These are phyloP conservation scores for Crax fasciolata DNA, from an alignment of 2,797 vertebrate species.

Conservation along the genomic window DNA sequence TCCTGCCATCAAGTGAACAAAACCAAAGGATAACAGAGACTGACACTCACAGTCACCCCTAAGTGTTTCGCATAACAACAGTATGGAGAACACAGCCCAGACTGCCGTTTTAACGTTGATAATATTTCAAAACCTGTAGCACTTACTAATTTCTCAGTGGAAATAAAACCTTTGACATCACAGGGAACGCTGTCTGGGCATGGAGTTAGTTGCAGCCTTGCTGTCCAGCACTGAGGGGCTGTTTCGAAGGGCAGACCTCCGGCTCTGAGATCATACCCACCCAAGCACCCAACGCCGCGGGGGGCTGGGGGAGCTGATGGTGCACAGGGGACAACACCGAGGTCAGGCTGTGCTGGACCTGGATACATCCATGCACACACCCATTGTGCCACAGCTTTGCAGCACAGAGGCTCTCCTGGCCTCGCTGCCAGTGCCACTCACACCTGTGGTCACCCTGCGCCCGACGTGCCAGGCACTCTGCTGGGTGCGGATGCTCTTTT, in stretches of 20 bases:
- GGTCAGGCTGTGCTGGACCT: rapidly evolving
- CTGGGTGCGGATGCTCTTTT: rapidly evolving
- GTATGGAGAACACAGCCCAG: constrained; percentile 59
- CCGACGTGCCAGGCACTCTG: neutral
- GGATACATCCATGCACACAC: neutral
- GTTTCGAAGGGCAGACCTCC: neutral
- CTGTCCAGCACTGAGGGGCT: neutral
- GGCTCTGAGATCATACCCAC: neutral
- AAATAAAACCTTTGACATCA: constrained; percentile 61
- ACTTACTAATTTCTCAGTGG: constrained; percentile 37
- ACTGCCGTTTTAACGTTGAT: constrained; percentile 64
- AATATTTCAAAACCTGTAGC: constrained; percentile 56
- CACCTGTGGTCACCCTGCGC: neutral
- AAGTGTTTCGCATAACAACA: constrained; percentile 58
- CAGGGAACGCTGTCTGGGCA: constrained; percentile 46
- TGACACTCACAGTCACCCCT: constrained; percentile 45
- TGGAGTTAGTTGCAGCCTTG: neutral
- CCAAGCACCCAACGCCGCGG: neutral
- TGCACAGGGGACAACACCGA: neutral
- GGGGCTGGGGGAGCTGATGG: neutral
- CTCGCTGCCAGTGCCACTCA: neutral
- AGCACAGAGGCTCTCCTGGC: neutral
- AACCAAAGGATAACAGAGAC: constrained; percentile 50
- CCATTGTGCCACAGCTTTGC: neutral
- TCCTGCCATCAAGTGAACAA: constrained; percentile 64